Base-by-base conservation (phyloP, 2,888 invertebrate genomes). In the Sesia bembeciformis region DNA sequence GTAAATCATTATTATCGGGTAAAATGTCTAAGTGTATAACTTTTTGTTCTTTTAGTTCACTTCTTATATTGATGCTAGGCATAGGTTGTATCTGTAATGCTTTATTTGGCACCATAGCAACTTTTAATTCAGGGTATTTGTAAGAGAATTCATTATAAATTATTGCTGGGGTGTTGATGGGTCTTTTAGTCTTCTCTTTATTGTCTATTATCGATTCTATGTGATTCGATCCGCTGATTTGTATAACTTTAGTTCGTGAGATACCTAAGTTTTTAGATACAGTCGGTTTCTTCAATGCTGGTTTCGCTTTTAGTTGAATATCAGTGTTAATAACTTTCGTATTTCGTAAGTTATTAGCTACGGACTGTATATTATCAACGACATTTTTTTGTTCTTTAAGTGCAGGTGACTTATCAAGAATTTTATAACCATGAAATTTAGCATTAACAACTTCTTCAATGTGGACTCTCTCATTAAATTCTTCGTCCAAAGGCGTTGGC, bases 41-140 rank as follows among this genome's bases (percentile, higher is more conserved):
- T 70, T 81, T 90, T 67, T 91, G 91, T 57, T 82, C 76, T 53
- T 78, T 87, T 39, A 91, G 68, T 65, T 87, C 83, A 60, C 87
- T 81, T 67, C 87, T 81, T 58, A 91, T 91, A 64, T 83, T 85
- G 57, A 91, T 84, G 54, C 83, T 76, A 52, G 91, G 91, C 84
- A 91, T 84, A 62, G 76, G 70, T 75, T 91, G 90, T 60, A 90
- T 64, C 62, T 79, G 68, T 57, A 90, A 70, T 53, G 61, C 56
- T 64, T 74, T 82, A 51, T 55, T 63, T 42, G 65, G 59, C 49
- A 40, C 58, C 49, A 54, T 41, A 51, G 61, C 67, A 52, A 58
- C 58, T 63, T 72, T 70, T 46, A 74, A 70, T 64, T 82, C 76
- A 51, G 65, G 58, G 61, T 84, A 74, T 66, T 78, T 68, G 65